Evolutionary conservation across 2,113 vertebrate genomes (phyloP), one percentile per base, ranked within the genome.

Genomic region (Sceloporus undulatus): DNA sequence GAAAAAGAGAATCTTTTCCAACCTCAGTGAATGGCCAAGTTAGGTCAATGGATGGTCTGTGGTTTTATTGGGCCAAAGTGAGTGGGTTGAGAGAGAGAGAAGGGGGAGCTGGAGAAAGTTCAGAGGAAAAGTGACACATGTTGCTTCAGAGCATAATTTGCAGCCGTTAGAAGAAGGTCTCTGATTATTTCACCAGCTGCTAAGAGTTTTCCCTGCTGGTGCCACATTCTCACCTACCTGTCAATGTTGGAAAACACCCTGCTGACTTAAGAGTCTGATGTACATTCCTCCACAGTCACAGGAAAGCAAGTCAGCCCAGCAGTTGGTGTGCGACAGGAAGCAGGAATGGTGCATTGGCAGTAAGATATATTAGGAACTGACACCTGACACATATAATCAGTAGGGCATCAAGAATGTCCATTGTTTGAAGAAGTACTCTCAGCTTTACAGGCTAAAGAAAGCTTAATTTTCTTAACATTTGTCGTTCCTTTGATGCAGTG

Each of bases 111-210:
- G 68, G 68, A 71, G 79, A 66, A 16, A 76, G 42, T 77, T 77
- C 79, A 76, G 10, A 77, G 56, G 71, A 25, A 70, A 71, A 79
- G 21, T 48, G 40, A 79, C 52, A 52, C 1, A 10, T 66, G 23
- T 82, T 21, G n/a, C 84, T 76, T n/a, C 9, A 25, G 62, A 89
- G 27, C 79, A 85, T 86, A 77, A 77, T 86, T 82, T 86, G 84
- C 79, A 82, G 54, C 74, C 73, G 27, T 83, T 62, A 88, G 73
- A 83, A 88, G 80, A 83, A 62, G 79, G 54, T 83, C 73, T 79
- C 11, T 54, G 85, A 90, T 87, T 84, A 87, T 75, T 90, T 83
- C 89, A 23, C 78, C 85, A 80, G 82, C 89, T 90, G 89, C 62
- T 77, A 76, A 76, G 73, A 81, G 70, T 74, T 75, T 62, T 66